A percentile compares a stretch with the other conserved stretches of the same genome.
These are phyloP conservation scores for Sitophilus oryzae DNA, from an alignment of 1,140 invertebrate genomes.

Conservation along the genomic window DNA sequence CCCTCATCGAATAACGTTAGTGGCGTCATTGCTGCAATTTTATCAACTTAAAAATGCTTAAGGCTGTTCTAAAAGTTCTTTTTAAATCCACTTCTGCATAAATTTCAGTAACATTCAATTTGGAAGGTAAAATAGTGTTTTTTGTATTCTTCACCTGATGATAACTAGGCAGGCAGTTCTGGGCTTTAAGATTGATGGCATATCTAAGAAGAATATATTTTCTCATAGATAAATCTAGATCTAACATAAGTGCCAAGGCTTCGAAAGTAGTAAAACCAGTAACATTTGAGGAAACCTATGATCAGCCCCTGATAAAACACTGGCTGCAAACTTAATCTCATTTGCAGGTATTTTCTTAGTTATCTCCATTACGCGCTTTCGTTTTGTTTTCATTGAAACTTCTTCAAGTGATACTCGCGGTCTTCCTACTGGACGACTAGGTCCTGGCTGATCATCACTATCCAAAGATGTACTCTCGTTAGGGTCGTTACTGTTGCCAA, in stretches of 20 bases:
- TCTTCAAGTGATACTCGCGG: neutral
- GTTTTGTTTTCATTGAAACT: constrained; percentile 1
- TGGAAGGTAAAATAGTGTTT: constrained; percentile 1
- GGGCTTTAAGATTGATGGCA: neutral
- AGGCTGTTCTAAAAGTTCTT: neutral
- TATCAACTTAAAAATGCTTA: neutral
- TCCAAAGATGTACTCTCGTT: neutral
- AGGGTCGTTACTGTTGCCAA: neutral
- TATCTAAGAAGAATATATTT: constrained; percentile 3
- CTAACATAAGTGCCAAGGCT: constrained; percentile 4
- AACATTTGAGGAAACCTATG: neutral
- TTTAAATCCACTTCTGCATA: too few species aligned
- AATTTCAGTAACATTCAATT: neutral
- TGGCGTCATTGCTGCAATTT: neutral
- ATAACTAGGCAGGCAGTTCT: neutral
- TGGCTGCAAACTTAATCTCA: neutral
- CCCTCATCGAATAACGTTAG: constrained; percentile 1
- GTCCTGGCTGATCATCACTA: neutral
- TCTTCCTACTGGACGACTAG: constrained; percentile 3
- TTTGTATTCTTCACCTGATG: neutral
- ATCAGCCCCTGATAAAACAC: neutral
- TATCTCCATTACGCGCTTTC: neutral
- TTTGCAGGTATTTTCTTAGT: neutral
- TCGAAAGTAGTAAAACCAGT: constrained; percentile 1
- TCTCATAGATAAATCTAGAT: constrained; percentile 1